phyloP scores from a whole-genome alignment of 1,140 invertebrate genomes.

The Hormaphis cornu region DNA sequence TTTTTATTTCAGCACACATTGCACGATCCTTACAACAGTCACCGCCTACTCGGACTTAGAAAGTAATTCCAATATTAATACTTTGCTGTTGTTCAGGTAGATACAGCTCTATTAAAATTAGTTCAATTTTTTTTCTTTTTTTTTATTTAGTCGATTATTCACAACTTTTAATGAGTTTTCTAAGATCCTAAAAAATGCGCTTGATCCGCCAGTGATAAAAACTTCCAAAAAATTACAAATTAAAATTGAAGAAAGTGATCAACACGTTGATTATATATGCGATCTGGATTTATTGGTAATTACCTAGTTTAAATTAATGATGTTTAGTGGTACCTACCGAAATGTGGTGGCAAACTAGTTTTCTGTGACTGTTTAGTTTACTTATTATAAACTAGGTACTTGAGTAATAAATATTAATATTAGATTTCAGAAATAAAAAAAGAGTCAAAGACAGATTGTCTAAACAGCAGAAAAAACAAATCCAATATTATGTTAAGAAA shows the following conservation, averaged over 20 bases:
- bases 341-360: too few relatives aligned
- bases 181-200: not conserved
- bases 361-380: not conserved
- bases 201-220: not conserved
- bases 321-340: too few relatives aligned
- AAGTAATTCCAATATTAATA: too few relatives aligned
- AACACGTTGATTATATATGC: not conserved
- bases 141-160: not conserved
- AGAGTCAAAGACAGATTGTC: not conserved
- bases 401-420: too few relatives aligned
- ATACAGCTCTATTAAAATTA: too few relatives aligned
- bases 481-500: not conserved
- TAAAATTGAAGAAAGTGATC: conserved; percentile 1
- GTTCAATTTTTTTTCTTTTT: not conserved
- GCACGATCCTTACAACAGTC: not conserved
- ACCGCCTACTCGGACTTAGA: not conserved
- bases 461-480: not conserved
- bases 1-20: not conserved
- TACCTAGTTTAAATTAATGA: too few relatives aligned
- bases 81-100: too few relatives aligned
- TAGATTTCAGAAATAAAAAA: conserved; percentile 9
- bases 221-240: not conserved
- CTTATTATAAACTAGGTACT: too few relatives aligned
- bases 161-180: conserved; percentile 4
- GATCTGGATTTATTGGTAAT: not conserved